phyloP scores from a whole-genome alignment of 2,797 vertebrate genomes.

The Neosilurus mollespiculum region DNA sequence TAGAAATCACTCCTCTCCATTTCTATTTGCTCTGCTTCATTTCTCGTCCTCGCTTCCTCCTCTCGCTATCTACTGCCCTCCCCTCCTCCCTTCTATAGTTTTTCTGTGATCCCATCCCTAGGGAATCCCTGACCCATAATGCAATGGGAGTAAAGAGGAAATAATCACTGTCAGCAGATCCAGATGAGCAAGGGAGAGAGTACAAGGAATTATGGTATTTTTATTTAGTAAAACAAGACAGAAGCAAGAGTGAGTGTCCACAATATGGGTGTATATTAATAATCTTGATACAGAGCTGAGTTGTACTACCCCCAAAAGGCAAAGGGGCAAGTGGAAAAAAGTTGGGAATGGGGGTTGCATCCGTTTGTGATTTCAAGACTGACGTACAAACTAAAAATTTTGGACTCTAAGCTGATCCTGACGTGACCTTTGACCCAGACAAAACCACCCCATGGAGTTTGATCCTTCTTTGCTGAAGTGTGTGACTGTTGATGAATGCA shows the following conservation, averaged over 20 bases:
- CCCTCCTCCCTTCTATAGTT: slow-evolving; percentile 39
- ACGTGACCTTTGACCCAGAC: slow-evolving; percentile 66
- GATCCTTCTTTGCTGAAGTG: slow-evolving; percentile 49
- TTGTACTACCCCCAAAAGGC: slow-evolving; percentile 51
- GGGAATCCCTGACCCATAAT: slow-evolving; percentile 77
- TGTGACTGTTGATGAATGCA: slow-evolving; percentile 36
- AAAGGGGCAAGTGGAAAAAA: slow-evolving; percentile 23
- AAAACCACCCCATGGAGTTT: slow-evolving; percentile 65
- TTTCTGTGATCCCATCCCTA: slow-evolving; percentile 63
- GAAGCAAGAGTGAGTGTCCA: slow-evolving; percentile 13
- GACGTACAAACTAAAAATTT: slow-evolving; percentile 64
- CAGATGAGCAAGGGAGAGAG: slow-evolving; percentile 45
- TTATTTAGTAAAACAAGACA: background rate
- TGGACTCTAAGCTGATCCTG: slow-evolving; percentile 65
- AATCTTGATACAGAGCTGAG: slow-evolving; percentile 50
- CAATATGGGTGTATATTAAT: slow-evolving; percentile 34
- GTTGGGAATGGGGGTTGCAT: slow-evolving; percentile 32
- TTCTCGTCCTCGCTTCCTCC: slow-evolving; percentile 19
- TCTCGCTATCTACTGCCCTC: background rate
- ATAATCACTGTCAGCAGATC: slow-evolving; percentile 68
- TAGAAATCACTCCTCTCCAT: slow-evolving; percentile 36
- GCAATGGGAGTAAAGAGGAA: slow-evolving; percentile 65
- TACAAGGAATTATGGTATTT: background rate
- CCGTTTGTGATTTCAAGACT: slow-evolving; percentile 63
- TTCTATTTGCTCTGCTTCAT: slow-evolving; percentile 37